These are phyloP conservation scores for Hippocampus guttulatus DNA, from an alignment of 2,113 vertebrate genomes.

Conservation along the genomic window DNA sequence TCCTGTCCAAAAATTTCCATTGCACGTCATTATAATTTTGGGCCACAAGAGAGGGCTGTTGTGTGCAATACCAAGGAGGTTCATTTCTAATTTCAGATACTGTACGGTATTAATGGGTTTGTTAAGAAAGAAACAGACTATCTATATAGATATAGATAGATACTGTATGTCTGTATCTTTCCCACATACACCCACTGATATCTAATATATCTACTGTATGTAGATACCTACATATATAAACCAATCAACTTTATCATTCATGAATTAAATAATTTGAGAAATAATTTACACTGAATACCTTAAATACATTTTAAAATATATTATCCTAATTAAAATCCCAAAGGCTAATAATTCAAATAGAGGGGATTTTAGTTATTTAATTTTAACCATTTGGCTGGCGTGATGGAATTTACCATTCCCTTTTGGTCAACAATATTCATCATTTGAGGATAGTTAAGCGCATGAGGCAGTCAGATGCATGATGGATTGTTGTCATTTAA, in stretches of 20 bases:
- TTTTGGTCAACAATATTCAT: neutral
- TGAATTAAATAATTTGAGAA: too few relatives aligned
- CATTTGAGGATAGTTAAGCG: neutral
- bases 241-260: too few relatives aligned
- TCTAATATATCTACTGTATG: too few relatives aligned
- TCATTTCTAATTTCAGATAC: neutral
- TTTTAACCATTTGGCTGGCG: too few relatives aligned
- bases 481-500: neutral
- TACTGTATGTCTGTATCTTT: too few relatives aligned
- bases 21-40: neutral
- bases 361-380: too few relatives aligned
- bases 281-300: too few relatives aligned
- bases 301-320: too few relatives aligned
- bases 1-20: neutral
- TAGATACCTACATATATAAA: too few relatives aligned
- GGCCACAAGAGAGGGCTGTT: conserved; percentile 16
- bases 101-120: neutral
- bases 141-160: neutral
- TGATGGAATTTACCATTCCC: neutral
- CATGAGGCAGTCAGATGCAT: neutral
- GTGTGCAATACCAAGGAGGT: neutral
- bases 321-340: too few relatives aligned
- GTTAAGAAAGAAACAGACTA: neutral
- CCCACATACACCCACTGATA: too few relatives aligned
- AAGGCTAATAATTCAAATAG: too few relatives aligned